Conservation (phyloP, 2,113 vertebrate species). For the Lepisosteus oculatus region DNA sequence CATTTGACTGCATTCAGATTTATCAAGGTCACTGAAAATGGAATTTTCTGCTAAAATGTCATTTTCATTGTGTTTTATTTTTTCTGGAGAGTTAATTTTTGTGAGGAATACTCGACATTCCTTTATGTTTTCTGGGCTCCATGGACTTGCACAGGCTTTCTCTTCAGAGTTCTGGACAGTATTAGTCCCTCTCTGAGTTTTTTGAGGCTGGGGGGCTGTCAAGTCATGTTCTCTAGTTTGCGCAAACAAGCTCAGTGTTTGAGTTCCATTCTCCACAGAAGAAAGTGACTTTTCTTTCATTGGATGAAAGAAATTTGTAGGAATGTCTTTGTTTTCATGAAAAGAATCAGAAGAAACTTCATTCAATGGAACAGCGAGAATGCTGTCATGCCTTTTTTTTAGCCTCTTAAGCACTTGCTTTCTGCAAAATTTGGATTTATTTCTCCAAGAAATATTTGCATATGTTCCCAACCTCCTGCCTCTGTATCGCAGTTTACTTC, state of each 20-base stretch:
- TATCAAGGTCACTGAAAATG: no score
- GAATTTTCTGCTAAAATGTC: no score
- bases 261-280: neutral
- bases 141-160: slow-evolving; percentile 69
- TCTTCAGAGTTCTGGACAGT: slow-evolving; percentile 36
- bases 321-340: neutral
- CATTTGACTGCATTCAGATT: slow-evolving; percentile 37
- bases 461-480: slow-evolving; percentile 39
- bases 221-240: slow-evolving; percentile 15
- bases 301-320: neutral
- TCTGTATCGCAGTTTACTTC: slow-evolving; percentile 3
- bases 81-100: slow-evolving; percentile 84
- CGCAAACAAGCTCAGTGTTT: slow-evolving; percentile 13
- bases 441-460: slow-evolving; percentile 43
- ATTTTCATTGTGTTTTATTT: slow-evolving; percentile 14
- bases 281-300: neutral
- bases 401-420: slow-evolving; percentile 32
- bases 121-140: slow-evolving; percentile 82
- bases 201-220: slow-evolving; percentile 15
- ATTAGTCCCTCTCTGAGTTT: slow-evolving; percentile 30
- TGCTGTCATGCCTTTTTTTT: neutral
- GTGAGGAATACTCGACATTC: slow-evolving; percentile 93
- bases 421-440: slow-evolving; percentile 51
- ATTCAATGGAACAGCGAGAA: neutral
- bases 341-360: neutral